Evolutionary conservation across 2,888 invertebrate species (phyloP).

Genomic region (Aplocera efformata): DNA sequence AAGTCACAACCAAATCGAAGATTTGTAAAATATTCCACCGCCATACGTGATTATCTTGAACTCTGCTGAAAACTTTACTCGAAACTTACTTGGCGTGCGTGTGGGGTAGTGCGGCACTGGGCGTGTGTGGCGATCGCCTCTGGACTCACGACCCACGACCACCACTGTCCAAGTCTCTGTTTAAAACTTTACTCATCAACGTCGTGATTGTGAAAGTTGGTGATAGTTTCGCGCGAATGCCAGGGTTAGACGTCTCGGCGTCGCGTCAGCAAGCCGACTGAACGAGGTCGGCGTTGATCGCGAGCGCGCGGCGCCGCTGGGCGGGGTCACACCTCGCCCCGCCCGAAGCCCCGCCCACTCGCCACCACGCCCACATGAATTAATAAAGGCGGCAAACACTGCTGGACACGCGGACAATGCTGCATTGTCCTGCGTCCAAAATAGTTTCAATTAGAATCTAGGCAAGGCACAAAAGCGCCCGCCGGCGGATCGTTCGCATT

Average conservation of each 20-base stretch:
- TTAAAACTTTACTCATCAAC: constrained; percentile 28
- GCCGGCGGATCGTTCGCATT: constrained; percentile 63
- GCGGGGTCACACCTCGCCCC: constrained; percentile 43
- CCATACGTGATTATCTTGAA: too few species aligned
- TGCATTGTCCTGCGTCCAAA: constrained; percentile 76
- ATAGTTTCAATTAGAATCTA: constrained; percentile 80
- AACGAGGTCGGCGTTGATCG: constrained; percentile 33
- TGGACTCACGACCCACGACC: constrained; percentile 37
- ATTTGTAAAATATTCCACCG: too few species aligned
- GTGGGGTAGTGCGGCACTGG: constrained; percentile 56
- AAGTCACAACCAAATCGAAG: too few species aligned
- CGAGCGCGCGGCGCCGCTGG: constrained; percentile 51
- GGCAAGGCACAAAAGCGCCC: constrained; percentile 69
- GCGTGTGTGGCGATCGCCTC: constrained; percentile 33
- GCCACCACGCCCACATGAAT: constrained; percentile 71
- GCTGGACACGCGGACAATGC: constrained; percentile 78
- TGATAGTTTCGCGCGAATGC: constrained; percentile 46
- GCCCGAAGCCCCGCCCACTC: constrained; percentile 58
- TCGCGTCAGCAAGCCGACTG: constrained; percentile 71
- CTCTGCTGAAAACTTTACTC: constrained; percentile 14
- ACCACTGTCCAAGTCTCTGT: constrained; percentile 30
- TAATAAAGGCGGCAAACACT: constrained; percentile 79
- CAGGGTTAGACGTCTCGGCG: constrained; percentile 65
- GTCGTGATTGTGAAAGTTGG: constrained; percentile 52
- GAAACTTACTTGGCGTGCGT: constrained; percentile 68